phyloP scores from a whole-genome alignment of 2,113 vertebrate species.

The Aspidoscelis tigris region DNA sequence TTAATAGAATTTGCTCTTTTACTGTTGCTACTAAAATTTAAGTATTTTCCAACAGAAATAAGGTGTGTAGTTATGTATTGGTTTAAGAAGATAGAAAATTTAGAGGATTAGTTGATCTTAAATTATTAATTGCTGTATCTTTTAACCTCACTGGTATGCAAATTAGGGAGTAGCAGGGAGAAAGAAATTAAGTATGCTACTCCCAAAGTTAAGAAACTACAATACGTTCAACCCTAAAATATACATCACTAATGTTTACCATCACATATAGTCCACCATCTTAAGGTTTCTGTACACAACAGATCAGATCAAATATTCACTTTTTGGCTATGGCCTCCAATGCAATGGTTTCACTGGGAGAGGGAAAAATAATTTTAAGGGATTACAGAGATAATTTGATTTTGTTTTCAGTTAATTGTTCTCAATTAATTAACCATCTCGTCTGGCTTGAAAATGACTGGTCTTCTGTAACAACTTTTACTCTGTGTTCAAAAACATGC shows the following conservation, averaged over 20 bases:
- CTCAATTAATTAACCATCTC: neutral
- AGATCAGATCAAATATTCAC: no score
- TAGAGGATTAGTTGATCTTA: slow-evolving; percentile 15
- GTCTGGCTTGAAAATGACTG: neutral
- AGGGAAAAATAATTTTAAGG: neutral
- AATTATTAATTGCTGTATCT: slow-evolving; percentile 25
- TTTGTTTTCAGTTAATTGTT: neutral
- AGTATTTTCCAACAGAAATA: neutral
- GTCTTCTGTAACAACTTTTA: no score
- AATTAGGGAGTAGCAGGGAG: neutral
- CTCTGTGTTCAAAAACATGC: no score
- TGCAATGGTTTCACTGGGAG: neutral
- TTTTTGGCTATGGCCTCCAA: rapidly evolving
- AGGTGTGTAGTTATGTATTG: neutral
- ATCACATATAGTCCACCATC: neutral
- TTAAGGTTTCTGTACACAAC: neutral
- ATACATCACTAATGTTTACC: neutral
- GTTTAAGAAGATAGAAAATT: slow-evolving; percentile 6
- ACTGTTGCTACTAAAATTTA: neutral
- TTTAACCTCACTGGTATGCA: slow-evolving; percentile 14
- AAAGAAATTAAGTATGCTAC: neutral
- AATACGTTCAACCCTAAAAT: neutral
- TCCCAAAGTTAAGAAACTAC: neutral
- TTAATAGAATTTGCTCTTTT: neutral
- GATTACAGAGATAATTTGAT: no score